Evolutionary conservation across 2,113 vertebrate species (phyloP), one percentile per base, ranked within the genome.

Genomic region (Pomatostomus ruficeps): DNA sequence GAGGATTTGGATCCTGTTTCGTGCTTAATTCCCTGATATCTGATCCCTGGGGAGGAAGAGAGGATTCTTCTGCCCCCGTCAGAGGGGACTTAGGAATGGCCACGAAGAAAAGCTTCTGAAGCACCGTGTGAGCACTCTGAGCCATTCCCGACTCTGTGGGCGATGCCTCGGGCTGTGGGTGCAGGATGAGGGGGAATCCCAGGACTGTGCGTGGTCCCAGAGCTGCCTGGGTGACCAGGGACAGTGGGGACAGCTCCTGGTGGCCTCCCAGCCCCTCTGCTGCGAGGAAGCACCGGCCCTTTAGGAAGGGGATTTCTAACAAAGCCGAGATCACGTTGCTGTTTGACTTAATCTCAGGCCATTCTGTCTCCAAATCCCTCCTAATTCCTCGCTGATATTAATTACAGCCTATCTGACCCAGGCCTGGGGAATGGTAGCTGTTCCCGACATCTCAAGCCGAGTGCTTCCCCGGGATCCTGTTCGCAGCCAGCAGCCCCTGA

Each of bases 1-100:
- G 57, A 54, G 93, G 91, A 95, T 95, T 95, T 95, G 76, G 80
- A 86, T 96, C 91, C 66, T 89, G 61, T 91, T 97, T 94, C 91
- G 13, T 46, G 14, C 77, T 55, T 84, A 92, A 93, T 85, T 89
- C 95, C 86, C 72, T 74, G 88, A 77, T n/a, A 97, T 17, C 87
- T 3, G 74, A 94, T 92, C 89, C 74, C 74, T 6, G 45, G 70
- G 73, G 61, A 81, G 86, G 73, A 81, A 81, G 55, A 71, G 49
- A 81, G 68, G 52, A 71, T 79, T 85, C 77, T 29, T 48, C 57
- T 51, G 23, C 25, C 24, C 49, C 13, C 0, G 0, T 14, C 54
- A 83, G 36, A 88, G 46, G 14, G 42, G 62, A 31, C 8, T 51
- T 80, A 48, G 31, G 57, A 12, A 21, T 1, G 2, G 35, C 2